phyloP scores from a whole-genome alignment of 2,797 vertebrate genomes.

The Euthynnus affinis region DNA sequence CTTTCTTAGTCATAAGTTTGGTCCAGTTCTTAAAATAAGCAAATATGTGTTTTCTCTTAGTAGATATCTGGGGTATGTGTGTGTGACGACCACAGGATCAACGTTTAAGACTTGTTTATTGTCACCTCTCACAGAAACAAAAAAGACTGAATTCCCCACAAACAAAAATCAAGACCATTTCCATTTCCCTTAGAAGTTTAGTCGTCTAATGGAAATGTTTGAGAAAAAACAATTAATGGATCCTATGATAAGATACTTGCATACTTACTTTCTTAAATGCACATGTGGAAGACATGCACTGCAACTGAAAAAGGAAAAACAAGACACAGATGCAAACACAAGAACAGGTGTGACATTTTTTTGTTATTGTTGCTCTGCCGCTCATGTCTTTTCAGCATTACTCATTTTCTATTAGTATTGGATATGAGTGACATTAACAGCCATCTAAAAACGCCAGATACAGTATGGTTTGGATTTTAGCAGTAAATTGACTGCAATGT shows the following conservation, averaged over 20 bases:
- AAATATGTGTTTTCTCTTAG: too few species aligned
- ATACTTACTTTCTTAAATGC: not conserved
- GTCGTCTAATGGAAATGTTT: too few species aligned
- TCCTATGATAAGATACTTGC: not conserved
- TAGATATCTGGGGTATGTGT: too few species aligned
- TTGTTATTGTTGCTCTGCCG: slow-evolving; percentile 20
- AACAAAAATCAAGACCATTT: not conserved
- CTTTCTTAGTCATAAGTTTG: too few species aligned
- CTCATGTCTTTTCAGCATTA: slow-evolving; percentile 18
- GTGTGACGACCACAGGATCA: too few species aligned
- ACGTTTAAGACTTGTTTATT: too few species aligned
- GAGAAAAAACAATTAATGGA: too few species aligned
- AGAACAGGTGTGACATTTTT: slow-evolving; percentile 39
- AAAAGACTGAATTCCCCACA: too few species aligned
- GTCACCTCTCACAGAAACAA: too few species aligned
- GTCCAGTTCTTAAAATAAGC: too few species aligned
- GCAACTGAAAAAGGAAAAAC: slow-evolving; percentile 19
- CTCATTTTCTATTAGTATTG: slow-evolving; percentile 29
- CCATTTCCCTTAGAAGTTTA: too few species aligned
- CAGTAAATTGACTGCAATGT: slow-evolving; percentile 3
- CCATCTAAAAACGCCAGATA: not conserved
- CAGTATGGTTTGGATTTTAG: slow-evolving; percentile 15
- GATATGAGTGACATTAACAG: slow-evolving; percentile 49
- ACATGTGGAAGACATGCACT: slow-evolving; percentile 8
- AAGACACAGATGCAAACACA: slow-evolving; percentile 13